Evolutionary conservation across 1,140 invertebrate genomes (phyloP).

Genomic region (Periplaneta americana): DNA sequence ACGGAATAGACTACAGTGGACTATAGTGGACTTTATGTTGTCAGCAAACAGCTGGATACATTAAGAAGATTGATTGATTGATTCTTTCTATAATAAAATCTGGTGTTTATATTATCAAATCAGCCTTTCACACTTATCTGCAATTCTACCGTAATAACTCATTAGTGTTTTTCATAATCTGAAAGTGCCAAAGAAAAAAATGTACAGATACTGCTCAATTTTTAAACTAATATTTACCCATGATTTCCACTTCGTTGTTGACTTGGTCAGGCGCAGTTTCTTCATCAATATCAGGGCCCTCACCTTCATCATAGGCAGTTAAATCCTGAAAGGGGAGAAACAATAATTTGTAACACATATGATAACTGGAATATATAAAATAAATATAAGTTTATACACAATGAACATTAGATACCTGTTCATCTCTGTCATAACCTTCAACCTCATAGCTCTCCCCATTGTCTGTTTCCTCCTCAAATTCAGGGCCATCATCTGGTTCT

Average conservation of each 20-base stretch:
- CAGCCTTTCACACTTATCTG: no score
- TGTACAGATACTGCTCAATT: no score
- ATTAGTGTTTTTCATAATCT: no score
- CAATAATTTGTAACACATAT: background rate
- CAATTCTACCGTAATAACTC: no score
- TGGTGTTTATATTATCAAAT: no score
- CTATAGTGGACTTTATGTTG: no score
- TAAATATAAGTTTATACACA: background rate
- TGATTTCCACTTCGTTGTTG: slow-evolving; percentile 61
- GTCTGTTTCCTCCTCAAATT: slow-evolving; percentile 37
- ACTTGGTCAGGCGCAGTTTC: slow-evolving; percentile 38
- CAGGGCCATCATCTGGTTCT: slow-evolving; percentile 20
- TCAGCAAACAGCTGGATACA: no score
- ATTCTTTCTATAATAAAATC: no score
- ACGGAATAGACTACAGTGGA: no score
- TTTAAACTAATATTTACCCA: slow-evolving; percentile 31
- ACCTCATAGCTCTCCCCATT: slow-evolving; percentile 48
- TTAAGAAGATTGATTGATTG: no score
- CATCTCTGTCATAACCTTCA: slow-evolving; percentile 37
- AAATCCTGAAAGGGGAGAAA: slow-evolving; percentile 35
- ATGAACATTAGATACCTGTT: slow-evolving; percentile 35
- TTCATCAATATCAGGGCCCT: slow-evolving; percentile 35
- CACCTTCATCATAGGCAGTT: slow-evolving; percentile 33
- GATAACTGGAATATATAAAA: background rate
- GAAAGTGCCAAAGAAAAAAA: no score